These are phyloP conservation scores for Cepaea nemoralis DNA, from an alignment of 1,140 invertebrate species.

Conservation along the genomic window DNA sequence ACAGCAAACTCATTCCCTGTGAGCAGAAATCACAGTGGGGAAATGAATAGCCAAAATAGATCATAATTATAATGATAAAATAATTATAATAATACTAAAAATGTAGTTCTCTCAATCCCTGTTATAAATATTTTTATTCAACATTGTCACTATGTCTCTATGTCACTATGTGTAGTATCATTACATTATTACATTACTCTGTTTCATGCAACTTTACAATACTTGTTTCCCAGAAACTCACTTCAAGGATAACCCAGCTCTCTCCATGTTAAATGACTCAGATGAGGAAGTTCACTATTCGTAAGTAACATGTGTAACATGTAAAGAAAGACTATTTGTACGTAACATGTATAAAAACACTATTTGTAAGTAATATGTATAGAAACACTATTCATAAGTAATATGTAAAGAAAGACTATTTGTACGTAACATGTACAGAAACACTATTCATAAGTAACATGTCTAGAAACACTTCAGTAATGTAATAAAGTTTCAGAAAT, in stretches of 20 bases:
- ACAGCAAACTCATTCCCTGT: too few relatives aligned
- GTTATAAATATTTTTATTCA: too few relatives aligned
- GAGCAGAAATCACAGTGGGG: too few relatives aligned
- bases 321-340: not conserved
- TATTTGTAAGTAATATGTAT: not conserved
- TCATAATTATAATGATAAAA: too few relatives aligned
- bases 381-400: constrained; percentile 3
- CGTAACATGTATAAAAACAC: not conserved
- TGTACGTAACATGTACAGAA: not conserved
- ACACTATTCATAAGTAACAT: not conserved
- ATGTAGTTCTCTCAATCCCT: too few relatives aligned
- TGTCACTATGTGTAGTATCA: too few relatives aligned
- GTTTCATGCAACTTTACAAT: too few relatives aligned
- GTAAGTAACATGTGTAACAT: constrained; percentile 75
- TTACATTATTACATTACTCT: too few relatives aligned
- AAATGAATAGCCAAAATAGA: too few relatives aligned
- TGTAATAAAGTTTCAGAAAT: not conserved
- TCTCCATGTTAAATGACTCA: constrained; percentile 98
- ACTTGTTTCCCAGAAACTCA: constrained; percentile 79
- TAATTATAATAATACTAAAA: too few relatives aligned
- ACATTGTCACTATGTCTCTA: too few relatives aligned
- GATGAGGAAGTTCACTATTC: constrained; percentile 97
- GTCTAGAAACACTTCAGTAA: not conserved
- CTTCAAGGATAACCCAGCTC: constrained; percentile 95
- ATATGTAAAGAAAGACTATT: not conserved